A percentile compares a stretch with the other conserved stretches of the same genome.
These are phyloP conservation scores for Hermaeophaga mercurialis DNA, from an alignment of 2,888 invertebrate species.

Conservation along the genomic window DNA sequence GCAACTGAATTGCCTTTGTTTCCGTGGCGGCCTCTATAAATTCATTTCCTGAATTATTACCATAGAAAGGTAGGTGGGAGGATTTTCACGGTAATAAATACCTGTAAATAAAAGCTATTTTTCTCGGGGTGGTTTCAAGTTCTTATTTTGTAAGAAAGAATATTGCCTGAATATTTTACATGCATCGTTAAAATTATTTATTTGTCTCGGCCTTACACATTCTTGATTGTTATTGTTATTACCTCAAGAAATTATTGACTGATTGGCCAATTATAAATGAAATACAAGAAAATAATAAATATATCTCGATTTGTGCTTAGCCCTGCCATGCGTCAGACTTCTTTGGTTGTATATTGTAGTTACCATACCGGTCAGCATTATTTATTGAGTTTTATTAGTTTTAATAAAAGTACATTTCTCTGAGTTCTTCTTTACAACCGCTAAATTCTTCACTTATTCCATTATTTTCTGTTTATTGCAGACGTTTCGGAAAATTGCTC, in stretches of 20 bases:
- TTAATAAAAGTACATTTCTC: no score
- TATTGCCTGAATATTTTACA: slow-evolving; percentile 4
- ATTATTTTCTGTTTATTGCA: slow-evolving; percentile 6
- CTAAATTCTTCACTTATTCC: neutral
- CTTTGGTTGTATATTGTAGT: no score
- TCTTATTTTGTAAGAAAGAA: slow-evolving; percentile 4
- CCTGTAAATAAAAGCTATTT: slow-evolving; percentile 36
- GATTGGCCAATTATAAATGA: neutral
- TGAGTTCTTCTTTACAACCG: neutral
- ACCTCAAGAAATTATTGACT: neutral
- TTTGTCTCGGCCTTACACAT: neutral
- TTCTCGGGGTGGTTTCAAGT: slow-evolving; percentile 21
- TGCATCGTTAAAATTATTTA: slow-evolving; percentile 10
- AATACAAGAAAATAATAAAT: no score
- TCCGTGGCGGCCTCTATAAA: slow-evolving; percentile 29
- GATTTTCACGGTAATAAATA: slow-evolving; percentile 25
- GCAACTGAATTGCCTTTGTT: slow-evolving; percentile 31
- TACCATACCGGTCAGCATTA: no score
- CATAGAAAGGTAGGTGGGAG: slow-evolving; percentile 22
- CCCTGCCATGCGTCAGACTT: no score
- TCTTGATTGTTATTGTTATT: slow-evolving; percentile 6
- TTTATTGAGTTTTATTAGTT: no score
- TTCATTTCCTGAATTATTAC: slow-evolving; percentile 30
- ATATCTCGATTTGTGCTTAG: no score
- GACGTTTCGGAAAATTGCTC: slow-evolving; percentile 12